A percentile compares a stretch with the other conserved stretches of the same genome.
Evolutionary conservation across 2,113 vertebrate genomes (phyloP).

Genomic region (Heterotis niloticus): DNA sequence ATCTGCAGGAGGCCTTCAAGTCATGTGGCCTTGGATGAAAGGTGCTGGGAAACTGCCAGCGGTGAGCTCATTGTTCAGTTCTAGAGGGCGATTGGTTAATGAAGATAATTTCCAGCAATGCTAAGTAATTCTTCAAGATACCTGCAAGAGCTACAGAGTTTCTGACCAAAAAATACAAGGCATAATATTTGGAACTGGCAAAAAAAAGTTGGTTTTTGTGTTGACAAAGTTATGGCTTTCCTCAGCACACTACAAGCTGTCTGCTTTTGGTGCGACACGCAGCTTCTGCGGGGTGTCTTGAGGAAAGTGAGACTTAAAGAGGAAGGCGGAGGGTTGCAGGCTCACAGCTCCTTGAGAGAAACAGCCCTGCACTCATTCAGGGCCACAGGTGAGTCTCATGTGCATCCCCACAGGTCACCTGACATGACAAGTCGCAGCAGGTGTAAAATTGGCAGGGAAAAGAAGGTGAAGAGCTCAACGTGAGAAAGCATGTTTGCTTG

Average conservation of each 20-base stretch:
- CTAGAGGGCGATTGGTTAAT: background rate
- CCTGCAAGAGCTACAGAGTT: too few relatives aligned
- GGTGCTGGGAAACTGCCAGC: background rate
- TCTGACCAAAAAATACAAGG: too few relatives aligned
- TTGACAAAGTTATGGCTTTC: too few relatives aligned
- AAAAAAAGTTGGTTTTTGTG: too few relatives aligned
- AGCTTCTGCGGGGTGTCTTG: too few relatives aligned
- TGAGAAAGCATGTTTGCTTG: constrained; percentile 42
- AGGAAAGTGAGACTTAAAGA: background rate
- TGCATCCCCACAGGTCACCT: background rate
- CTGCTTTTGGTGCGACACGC: too few relatives aligned
- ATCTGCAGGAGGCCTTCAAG: constrained; percentile 2
- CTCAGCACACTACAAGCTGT: too few relatives aligned
- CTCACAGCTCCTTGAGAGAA: background rate
- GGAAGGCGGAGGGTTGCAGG: background rate
- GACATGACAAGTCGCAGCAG: constrained; percentile 28
- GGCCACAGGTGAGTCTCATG: background rate
- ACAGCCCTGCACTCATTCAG: background rate
- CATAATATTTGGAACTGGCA: too few relatives aligned
- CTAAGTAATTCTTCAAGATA: too few relatives aligned
- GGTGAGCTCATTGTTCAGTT: background rate
- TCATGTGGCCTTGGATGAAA: constrained; percentile 16
- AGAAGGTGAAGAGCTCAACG: constrained; percentile 48
- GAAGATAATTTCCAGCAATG: background rate
- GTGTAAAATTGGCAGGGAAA: constrained; percentile 43